Base-by-base conservation (phyloP, 2,113 vertebrate species). In the Tylochromis polylepis region DNA sequence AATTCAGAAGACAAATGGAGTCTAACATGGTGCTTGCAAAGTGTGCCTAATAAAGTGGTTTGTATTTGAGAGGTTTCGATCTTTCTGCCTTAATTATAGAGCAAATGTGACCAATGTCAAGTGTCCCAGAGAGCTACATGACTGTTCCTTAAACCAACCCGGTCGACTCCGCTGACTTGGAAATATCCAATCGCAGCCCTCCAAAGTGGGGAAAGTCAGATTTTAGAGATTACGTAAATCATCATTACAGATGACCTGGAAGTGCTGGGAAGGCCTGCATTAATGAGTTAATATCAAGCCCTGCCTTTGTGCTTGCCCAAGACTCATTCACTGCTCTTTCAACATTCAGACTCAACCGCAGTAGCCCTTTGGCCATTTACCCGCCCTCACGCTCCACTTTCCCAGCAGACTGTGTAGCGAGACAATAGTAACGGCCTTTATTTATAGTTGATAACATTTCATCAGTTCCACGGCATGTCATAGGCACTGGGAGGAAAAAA, bases 181-280 rank as follows among this genome's bases (percentile, higher is more conserved):
- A 72, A 72, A 72, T 18, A 41, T 88, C 22, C 38, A 43, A 77
- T 36, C 24, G 15, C 1, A 38, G 41, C 67, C 31, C 20, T 58
- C 2, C 20, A 57, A 79, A 79, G n/a, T 51, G 24, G 60, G 55
- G 22, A 7, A 18, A 81, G 78, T 89, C 53, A 27, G 55, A 38
- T 51, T 67, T 78, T 43, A 12, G 86, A 59, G 75, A 79, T 93
- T 89, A 89, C 20, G 24, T 88, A 94, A 93, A 79, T 85, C 20
- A 9, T 91, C 72, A 87, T 93, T 87, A 86, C 84, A 65, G 85
- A 20, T 93, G 88, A 93, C 86, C 85, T 87, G 43, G 49, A n/a
- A 81, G 83, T 41, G 51, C 31, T 22, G 36, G 79, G 70, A 72
- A 11, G 41, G 80, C 58, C 36, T 77, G 22, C 67, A 83, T 91